Evolutionary conservation across 2,797 vertebrate genomes (phyloP).

Genomic region (Rachycentron canadum): DNA sequence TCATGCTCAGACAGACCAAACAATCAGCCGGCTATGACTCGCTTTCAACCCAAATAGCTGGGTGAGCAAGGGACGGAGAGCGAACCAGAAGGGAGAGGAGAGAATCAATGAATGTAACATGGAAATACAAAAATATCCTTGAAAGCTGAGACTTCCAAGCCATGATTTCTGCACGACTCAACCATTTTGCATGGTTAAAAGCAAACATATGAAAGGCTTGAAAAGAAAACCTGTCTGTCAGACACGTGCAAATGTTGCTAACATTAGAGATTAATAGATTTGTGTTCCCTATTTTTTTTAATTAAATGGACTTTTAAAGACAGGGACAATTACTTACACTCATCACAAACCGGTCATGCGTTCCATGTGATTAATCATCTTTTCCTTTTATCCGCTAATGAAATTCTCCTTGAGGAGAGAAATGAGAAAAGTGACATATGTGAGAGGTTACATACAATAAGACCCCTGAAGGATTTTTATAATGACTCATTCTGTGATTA

Average conservation of each 20-base stretch:
- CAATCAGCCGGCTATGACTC: constrained; percentile 32
- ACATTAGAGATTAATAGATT: constrained; percentile 34
- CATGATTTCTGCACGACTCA: neutral
- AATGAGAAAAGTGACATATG: constrained; percentile 53
- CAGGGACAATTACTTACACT: constrained; percentile 50
- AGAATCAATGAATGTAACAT: no score
- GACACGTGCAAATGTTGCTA: neutral
- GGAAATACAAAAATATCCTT: constrained; percentile 6
- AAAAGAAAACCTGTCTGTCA: neutral
- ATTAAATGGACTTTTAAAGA: constrained; percentile 54
- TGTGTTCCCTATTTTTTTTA: neutral
- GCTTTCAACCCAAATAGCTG: constrained; percentile 47
- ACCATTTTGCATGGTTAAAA: neutral
- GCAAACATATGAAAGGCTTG: neutral
- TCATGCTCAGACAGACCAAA: constrained; percentile 58
- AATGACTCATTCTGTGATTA: constrained; percentile 60
- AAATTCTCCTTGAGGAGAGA: constrained; percentile 64
- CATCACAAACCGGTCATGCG: constrained; percentile 37
- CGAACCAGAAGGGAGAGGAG: neutral
- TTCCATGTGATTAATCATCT: constrained; percentile 62
- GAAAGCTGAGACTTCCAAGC: neutral
- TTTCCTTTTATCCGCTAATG: constrained; percentile 34
- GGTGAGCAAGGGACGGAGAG: constrained; percentile 17
- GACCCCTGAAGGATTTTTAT: constrained; percentile 27
- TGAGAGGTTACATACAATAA: constrained; percentile 53